A percentile compares a stretch with the other conserved stretches of the same genome.
Evolutionary conservation across 2,888 invertebrate genomes (phyloP).

Genomic region (Thalpophila matura): DNA sequence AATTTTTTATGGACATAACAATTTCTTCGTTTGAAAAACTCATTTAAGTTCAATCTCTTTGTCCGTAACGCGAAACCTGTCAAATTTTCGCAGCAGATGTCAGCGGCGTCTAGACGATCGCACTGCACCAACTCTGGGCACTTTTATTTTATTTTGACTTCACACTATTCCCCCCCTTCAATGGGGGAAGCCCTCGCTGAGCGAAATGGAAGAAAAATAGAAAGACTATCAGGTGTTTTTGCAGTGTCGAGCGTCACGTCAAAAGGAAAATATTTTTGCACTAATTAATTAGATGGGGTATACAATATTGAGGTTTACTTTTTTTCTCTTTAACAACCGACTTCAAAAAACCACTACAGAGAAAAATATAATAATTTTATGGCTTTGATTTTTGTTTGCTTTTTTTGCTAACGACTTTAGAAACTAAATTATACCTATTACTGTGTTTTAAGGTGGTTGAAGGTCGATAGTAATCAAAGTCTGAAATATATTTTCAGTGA

Average conservation of each 20-base stretch:
- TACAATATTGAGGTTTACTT: background rate
- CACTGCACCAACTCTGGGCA: slow-evolving; percentile 48
- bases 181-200: slow-evolving; percentile 15
- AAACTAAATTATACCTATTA: no score
- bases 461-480: no score
- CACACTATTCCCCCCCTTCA: slow-evolving; percentile 42
- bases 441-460: no score
- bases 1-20: no score
- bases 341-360: no score
- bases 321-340: no score
- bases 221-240: slow-evolving; percentile 39
- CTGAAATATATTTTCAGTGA: no score
- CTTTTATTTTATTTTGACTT: slow-evolving; percentile 61
- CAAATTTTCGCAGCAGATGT: slow-evolving; percentile 61
- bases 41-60: slow-evolving; percentile 1
- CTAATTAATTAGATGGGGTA: slow-evolving; percentile 2
- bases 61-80: slow-evolving; percentile 27
- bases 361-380: no score
- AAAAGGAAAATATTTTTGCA: slow-evolving; percentile 3
- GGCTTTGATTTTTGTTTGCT: no score
- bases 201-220: slow-evolving; percentile 42
- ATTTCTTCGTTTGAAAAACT: no score
- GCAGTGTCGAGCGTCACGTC: slow-evolving; percentile 1
- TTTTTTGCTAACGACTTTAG: no score
- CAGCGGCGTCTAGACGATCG: slow-evolving; percentile 60